Evolutionary conservation across 2,888 invertebrate species (phyloP), one percentile per base, ranked within the genome.

Genomic region (Pycnomerus fuliginosus): DNA sequence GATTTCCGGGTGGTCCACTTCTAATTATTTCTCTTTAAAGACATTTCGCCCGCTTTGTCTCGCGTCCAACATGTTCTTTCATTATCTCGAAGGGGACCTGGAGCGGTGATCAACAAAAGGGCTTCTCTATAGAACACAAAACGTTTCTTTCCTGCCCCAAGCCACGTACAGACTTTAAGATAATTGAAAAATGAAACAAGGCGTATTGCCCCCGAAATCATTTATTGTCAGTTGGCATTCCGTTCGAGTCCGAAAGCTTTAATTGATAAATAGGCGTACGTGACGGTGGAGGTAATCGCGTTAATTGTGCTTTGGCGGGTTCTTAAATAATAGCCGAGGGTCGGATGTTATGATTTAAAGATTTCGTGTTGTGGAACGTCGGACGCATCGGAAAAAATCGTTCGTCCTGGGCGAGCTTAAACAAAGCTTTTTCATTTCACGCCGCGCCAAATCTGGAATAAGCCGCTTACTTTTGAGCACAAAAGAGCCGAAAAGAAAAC

Each of bases 251-350:
- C 50, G 44, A 52, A 48, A 56, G 55, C 60, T 65, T 66, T 66
- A 67, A 68, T 67, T 68, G 67, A 67, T 67, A 67, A 67, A 67
- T 65, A 62, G 61, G 56, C 51, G 62, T 58, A 65, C 65, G 65
- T 67, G 67, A 61, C 48, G 50, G 49, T 38, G 52, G 53, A 58
- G 32, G 49, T 52, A 55, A 58, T 58, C 53, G 34, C 34, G 46
- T 46, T n/a, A 32, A 41, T 48, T 49, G 38, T 38, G 38, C 44
- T 51, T 49, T 40, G 53, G 47, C n/a, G n/a, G n/a, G n/a, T n/a
- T 49, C 52, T 55, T 51, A 42, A 52, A 48, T 48, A 48, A 55
- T 56, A 45, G 52, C 48, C 37, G 48, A 52, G 50, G 42, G 32
- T 53, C 49, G 39, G 30, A 35, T 29, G 29, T 7, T 12, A 34